Conservation (phyloP, 2,888 invertebrate species). For the Bimastos eiseni region DNA sequence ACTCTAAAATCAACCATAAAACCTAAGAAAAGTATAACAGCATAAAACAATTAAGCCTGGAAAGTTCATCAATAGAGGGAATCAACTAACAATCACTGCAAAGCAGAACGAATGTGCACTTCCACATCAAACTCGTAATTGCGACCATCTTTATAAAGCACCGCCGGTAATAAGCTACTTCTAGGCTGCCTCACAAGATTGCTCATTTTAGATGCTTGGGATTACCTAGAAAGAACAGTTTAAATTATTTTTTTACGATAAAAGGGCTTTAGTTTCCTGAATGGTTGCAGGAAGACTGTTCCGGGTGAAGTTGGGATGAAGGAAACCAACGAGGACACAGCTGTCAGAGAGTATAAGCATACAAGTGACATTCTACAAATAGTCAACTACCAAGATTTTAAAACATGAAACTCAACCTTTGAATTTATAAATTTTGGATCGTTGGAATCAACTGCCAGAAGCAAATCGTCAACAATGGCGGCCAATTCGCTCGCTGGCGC, state of each 20-base stretch:
- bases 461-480: neutral
- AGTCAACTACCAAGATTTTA: neutral
- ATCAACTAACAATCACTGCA: neutral
- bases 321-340: too few species aligned
- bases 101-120: neutral
- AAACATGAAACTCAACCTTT: neutral
- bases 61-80: neutral
- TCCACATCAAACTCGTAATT: too few species aligned
- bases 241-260: too few species aligned
- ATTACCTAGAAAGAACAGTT: too few species aligned
- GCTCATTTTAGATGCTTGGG: too few species aligned
- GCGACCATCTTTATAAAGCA: too few species aligned
- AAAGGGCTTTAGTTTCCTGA: too few species aligned
- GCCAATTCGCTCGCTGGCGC: neutral
- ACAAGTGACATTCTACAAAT: neutral
- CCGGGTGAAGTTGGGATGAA: too few species aligned
- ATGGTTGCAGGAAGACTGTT: too few species aligned
- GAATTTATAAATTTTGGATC: conserved; percentile 23
- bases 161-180: too few species aligned
- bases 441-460: neutral
- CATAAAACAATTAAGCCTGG: neutral
- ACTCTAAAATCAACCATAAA: neutral
- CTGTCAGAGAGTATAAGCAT: neutral
- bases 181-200: too few species aligned
- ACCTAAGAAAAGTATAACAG: neutral